Evolutionary conservation across 2,797 vertebrate species (phyloP).

Genomic region (Fistularia commersonii): DNA sequence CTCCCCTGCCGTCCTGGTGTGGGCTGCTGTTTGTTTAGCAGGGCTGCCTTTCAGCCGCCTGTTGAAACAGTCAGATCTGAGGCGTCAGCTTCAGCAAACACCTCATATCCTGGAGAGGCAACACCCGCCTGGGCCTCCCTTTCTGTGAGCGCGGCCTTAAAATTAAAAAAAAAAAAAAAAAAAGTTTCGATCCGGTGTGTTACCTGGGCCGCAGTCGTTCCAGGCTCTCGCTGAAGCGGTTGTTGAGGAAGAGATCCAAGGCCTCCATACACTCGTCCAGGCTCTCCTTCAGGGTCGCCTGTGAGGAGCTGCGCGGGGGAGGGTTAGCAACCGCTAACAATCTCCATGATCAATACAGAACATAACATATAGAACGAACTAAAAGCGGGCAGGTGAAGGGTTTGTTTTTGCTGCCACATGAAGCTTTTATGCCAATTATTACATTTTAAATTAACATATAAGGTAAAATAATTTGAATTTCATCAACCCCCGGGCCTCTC

Average conservation of each 20-base stretch:
- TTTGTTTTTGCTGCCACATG: too few species aligned
- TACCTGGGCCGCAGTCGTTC: constrained; percentile 79
- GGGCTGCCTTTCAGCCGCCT: constrained; percentile 32
- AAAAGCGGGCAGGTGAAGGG: too few species aligned
- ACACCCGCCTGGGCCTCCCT: constrained; percentile 8
- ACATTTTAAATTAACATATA: too few species aligned
- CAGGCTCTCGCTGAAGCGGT: constrained; percentile 82
- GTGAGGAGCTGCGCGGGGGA: constrained; percentile 47
- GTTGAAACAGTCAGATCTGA: constrained; percentile 54
- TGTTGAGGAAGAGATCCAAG: constrained; percentile 82
- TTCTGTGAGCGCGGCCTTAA: background rate
- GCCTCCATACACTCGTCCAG: constrained; percentile 83
- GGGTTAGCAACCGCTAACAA: too few species aligned
- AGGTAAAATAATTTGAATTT: too few species aligned
- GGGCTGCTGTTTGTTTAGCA: constrained; percentile 57
- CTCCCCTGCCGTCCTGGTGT: constrained; percentile 21
- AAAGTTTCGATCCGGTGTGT: constrained; percentile 6
- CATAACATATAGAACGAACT: too few species aligned
- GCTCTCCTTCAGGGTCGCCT: constrained; percentile 67
- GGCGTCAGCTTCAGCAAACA: constrained; percentile 81
- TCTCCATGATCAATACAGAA: too few species aligned
- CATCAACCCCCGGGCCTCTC: too few species aligned
- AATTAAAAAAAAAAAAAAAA: background rate
- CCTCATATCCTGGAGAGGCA: constrained; percentile 75
- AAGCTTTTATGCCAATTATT: too few species aligned